Evolutionary conservation across 2,113 vertebrate species (phyloP).

Genomic region (Boulengeromyrus knoepffleri): DNA sequence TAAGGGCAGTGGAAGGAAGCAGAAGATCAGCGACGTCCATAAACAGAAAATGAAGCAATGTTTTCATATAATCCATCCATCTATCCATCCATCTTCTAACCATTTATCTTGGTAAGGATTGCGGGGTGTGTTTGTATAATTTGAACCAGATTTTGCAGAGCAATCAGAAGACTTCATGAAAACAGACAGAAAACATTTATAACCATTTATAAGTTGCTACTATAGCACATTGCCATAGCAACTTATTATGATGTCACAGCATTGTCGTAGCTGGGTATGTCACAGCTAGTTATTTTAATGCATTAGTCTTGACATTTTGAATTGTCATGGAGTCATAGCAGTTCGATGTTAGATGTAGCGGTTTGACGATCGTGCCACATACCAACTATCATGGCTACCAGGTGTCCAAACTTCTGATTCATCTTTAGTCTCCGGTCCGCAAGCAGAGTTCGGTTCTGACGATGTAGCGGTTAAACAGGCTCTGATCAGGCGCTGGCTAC

Average conservation of each 20-base stretch:
- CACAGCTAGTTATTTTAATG: neutral
- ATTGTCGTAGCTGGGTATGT: neutral
- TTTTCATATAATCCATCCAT: neutral
- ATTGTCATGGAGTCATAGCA: neutral
- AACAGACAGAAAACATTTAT: neutral
- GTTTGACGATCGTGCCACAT: constrained; percentile 13
- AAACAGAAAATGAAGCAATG: neutral
- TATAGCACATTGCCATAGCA: neutral
- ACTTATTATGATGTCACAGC: neutral
- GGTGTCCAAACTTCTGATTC: neutral
- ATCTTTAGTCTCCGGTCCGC: neutral
- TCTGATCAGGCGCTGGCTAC: neutral
- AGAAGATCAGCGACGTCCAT: neutral
- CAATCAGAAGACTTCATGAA: neutral
- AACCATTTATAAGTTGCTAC: neutral
- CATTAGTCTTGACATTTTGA: neutral
- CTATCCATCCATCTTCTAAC: neutral
- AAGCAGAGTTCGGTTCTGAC: neutral
- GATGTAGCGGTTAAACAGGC: neutral
- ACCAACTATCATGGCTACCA: constrained; percentile 42
- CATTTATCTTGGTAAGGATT: neutral
- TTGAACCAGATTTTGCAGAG: neutral
- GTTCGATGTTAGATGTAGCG: neutral
- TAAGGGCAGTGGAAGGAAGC: neutral
- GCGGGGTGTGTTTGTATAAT: neutral